These are phyloP conservation scores for Bilobella aurantiaca DNA, from an alignment of 1,140 invertebrate genomes.

Conservation along the genomic window DNA sequence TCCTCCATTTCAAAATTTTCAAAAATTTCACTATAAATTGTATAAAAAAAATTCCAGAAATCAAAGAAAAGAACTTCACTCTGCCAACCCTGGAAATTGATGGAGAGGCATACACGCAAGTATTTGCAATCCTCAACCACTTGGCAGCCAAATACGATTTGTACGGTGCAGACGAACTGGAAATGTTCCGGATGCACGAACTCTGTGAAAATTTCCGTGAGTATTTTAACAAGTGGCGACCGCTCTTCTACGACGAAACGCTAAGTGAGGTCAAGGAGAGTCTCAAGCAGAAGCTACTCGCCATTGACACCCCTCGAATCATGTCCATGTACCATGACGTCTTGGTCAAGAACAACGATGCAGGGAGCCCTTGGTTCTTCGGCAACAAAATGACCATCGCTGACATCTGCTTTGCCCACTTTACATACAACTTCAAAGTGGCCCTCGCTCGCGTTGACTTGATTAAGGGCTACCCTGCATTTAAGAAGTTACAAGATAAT, in stretches of 20 bases:
- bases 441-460: background rate
- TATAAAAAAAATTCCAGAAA: background rate
- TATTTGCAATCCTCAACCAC: background rate
- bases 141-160: slow-evolving; percentile 6
- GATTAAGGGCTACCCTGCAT: background rate
- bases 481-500: background rate
- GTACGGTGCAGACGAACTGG: background rate
- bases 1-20: too few species aligned
- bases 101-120: background rate
- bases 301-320: background rate
- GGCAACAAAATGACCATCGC: slow-evolving; percentile 2
- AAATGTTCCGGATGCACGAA: slow-evolving; percentile 2
- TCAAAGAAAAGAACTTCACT: background rate
- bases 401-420: slow-evolving; percentile 4
- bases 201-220: slow-evolving; percentile 1
- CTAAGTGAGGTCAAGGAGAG: background rate
- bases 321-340: background rate
- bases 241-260: background rate
- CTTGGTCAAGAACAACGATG: background rate
- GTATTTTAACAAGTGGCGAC: background rate
- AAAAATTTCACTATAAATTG: too few species aligned
- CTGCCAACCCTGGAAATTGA: slow-evolving; percentile 17
- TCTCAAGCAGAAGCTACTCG: background rate
- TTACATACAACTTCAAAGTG: background rate
- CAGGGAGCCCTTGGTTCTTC: background rate